phyloP scores from a whole-genome alignment of 2,113 vertebrate genomes.

The Aramus guarauna region DNA sequence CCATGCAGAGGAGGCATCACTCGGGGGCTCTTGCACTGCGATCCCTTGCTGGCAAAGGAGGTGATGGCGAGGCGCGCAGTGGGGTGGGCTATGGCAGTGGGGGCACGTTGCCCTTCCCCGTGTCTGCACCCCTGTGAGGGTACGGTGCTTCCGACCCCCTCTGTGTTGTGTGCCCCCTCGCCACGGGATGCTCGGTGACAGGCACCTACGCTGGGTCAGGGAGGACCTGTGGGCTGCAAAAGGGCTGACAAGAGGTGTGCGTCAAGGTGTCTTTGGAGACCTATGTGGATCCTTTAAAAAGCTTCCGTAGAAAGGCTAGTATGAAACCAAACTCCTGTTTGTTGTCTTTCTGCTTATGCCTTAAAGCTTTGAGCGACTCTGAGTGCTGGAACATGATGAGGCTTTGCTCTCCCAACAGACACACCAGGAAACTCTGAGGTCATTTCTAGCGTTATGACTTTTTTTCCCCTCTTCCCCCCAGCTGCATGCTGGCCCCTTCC shows the following conservation, averaged over 20 bases:
- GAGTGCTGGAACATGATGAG: not conserved
- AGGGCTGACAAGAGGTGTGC: not conserved
- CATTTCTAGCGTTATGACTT: slow-evolving; percentile 16
- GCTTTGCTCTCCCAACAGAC: not conserved
- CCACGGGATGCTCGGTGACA: accelerated
- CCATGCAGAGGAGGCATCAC: not conserved
- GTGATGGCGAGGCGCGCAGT: not conserved
- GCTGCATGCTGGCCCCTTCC: slow-evolving; percentile 15
- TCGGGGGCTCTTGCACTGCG: not conserved
- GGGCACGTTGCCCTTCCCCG: not conserved
- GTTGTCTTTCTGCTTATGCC: not conserved
- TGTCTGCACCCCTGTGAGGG: accelerated
- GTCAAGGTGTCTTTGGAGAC: not conserved
- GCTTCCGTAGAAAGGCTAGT: not conserved
- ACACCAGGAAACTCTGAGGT: slow-evolving; percentile 51
- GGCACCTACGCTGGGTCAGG: accelerated
- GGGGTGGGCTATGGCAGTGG: not conserved
- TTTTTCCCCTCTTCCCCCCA: not conserved
- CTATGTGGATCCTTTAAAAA: not conserved
- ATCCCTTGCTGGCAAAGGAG: not conserved
- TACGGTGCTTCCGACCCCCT: not conserved
- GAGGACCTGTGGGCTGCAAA: accelerated
- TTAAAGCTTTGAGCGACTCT: not conserved
- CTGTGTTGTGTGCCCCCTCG: not conserved
- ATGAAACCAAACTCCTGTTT: not conserved